A percentile compares a stretch with the other conserved stretches of the same genome.
Evolutionary conservation across 2,797 vertebrate genomes (phyloP).

Genomic region (Labroides dimidiatus): DNA sequence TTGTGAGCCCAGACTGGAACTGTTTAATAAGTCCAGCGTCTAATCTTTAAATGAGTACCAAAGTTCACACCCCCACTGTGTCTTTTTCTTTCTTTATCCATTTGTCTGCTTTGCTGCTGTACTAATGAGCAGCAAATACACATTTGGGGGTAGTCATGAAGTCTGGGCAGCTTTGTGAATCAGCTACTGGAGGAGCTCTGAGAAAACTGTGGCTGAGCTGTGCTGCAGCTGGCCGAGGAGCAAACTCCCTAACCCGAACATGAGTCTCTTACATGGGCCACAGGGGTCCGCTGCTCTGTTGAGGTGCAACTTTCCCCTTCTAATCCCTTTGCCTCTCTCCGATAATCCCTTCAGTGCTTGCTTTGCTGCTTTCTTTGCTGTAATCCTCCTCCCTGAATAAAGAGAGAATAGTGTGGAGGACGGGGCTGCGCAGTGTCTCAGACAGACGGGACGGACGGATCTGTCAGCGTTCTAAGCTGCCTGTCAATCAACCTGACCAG

Average conservation of each 20-base stretch:
- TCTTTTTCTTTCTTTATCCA: conserved; percentile 29
- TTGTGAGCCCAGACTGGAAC: conserved; percentile 46
- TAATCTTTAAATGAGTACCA: conserved; percentile 49
- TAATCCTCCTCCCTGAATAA: conserved; percentile 73
- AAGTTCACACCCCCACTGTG: conserved; percentile 50
- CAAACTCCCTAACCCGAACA: conserved; percentile 40
- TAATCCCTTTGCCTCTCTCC: conserved; percentile 71
- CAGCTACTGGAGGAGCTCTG: conserved; percentile 38
- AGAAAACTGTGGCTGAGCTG: conserved; percentile 17
- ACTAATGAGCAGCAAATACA: conserved; percentile 45
- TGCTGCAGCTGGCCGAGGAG: conserved; percentile 20
- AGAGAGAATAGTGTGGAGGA: conserved; percentile 60
- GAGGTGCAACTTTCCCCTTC: conserved; percentile 66
- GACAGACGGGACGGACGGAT: conserved; percentile 36
- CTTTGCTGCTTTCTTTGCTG: conserved; percentile 72
- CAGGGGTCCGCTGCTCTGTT: conserved; percentile 54
- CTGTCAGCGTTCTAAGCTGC: conserved; percentile 43
- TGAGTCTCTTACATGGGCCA: conserved; percentile 53
- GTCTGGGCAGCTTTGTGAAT: conserved; percentile 34
- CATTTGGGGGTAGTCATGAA: background rate
- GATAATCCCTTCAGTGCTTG: conserved; percentile 73
- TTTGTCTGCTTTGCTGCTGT: conserved; percentile 35
- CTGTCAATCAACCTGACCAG: conserved; percentile 42
- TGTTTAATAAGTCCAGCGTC: conserved; percentile 46
- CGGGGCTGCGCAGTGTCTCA: conserved; percentile 44